Conservation (phyloP, 2,888 invertebrate genomes). For the Pollenia angustigena region DNA sequence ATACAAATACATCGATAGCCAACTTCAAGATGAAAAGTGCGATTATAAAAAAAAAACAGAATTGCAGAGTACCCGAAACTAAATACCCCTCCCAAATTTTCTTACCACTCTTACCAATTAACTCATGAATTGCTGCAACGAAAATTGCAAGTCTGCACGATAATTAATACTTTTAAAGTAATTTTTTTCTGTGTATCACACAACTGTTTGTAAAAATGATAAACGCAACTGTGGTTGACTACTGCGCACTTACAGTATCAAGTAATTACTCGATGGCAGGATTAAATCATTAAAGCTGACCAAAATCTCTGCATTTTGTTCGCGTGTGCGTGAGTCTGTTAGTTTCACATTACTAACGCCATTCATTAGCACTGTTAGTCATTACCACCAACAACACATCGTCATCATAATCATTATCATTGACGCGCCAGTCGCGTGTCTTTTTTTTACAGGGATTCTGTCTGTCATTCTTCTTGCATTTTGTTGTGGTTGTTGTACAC, state of each 20-base stretch:
- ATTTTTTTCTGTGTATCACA: neutral
- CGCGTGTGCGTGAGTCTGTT: constrained; percentile 4
- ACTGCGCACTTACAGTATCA: constrained; percentile 42
- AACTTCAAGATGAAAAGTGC: no score
- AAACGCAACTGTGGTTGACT: constrained; percentile 22
- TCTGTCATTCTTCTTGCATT: constrained; percentile 27
- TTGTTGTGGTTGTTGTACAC: constrained; percentile 26
- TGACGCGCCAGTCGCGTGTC: constrained; percentile 70
- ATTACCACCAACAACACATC: constrained; percentile 26
- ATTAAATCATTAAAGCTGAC: constrained; percentile 54
- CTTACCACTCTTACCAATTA: no score
- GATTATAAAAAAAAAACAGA: no score
- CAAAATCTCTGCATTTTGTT: constrained; percentile 39
- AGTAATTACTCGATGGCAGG: constrained; percentile 22
- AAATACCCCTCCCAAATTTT: no score
- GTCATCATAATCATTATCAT: constrained; percentile 49
- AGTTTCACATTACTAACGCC: constrained; percentile 32
- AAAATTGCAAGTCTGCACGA: no score
- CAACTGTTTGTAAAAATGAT: neutral
- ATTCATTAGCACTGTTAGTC: constrained; percentile 23
- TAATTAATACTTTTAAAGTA: neutral
- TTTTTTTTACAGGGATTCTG: constrained; percentile 32
- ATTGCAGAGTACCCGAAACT: no score
- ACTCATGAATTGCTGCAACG: no score
- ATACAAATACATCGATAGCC: no score